phyloP scores from a whole-genome alignment of 1,140 invertebrate species.

The Acromyrmex heyeri region DNA sequence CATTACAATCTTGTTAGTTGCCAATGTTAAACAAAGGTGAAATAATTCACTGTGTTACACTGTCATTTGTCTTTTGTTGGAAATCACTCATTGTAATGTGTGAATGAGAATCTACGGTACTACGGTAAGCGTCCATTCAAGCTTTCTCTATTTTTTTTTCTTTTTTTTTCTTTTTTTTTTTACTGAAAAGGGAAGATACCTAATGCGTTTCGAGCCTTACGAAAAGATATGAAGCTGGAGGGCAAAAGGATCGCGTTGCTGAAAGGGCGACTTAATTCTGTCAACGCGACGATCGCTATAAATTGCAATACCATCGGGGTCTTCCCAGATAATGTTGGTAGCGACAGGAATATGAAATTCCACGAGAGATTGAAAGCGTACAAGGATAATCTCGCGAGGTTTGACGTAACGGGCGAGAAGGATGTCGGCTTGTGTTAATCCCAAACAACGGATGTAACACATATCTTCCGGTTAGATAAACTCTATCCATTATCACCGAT shows the following conservation, averaged over 20 bases:
- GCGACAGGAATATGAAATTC: constrained; percentile 55
- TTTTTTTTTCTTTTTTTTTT: neutral
- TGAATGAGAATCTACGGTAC: neutral
- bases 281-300: constrained; percentile 40
- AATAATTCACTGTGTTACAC: too few relatives aligned
- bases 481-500: neutral
- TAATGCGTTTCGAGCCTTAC: neutral
- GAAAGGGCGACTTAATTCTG: constrained; percentile 52
- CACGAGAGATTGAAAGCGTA: constrained; percentile 35
- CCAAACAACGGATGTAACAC: constrained; percentile 35
- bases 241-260: constrained; percentile 2
- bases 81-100: too few relatives aligned
- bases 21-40: too few relatives aligned
- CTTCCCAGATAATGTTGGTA: constrained; percentile 20
- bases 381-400: constrained; percentile 50
- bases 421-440: constrained; percentile 34
- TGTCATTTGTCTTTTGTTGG: too few relatives aligned
- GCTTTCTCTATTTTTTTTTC: too few relatives aligned
- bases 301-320: constrained; percentile 54
- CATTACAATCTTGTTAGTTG: too few relatives aligned
- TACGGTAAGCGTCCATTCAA: neutral
- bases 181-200: neutral
- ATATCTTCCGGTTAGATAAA: constrained; percentile 31
- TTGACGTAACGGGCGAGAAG: constrained; percentile 31
- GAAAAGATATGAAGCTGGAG: neutral